Percentiles rank a stretch among this genome's conserved stretches.
Conservation (phyloP, 2,113 vertebrate genomes). For the Cavia aperea region DNA sequence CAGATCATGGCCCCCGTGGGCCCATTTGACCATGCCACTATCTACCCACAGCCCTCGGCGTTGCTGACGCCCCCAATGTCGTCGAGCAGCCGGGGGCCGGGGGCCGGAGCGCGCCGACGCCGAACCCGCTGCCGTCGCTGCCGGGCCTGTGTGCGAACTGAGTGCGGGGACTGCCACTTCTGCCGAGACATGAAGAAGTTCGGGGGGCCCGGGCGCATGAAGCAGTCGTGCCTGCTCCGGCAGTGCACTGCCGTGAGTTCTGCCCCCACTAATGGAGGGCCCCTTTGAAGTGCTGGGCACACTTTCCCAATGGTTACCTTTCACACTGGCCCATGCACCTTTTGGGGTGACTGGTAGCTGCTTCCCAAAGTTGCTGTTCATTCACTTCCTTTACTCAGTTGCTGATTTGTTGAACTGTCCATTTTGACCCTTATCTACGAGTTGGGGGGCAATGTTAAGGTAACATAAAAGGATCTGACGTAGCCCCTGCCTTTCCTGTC, state of each 20-base stretch:
- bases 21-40: constrained; percentile 8
- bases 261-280: accelerated
- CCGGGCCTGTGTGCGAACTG: constrained; percentile 89
- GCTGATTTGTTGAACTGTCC: not conserved
- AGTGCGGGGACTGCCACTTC: constrained; percentile 95
- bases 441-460: not conserved
- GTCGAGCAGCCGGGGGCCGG: constrained; percentile 86
- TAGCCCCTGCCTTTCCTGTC: not conserved
- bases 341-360: not conserved
- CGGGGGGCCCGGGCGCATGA: constrained; percentile 91
- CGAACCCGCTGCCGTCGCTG: constrained; percentile 92
- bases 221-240: constrained; percentile 91
- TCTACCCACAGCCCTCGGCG: constrained; percentile 73
- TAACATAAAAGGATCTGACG: not conserved
- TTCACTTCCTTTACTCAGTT: not conserved
- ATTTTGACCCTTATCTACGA: not conserved
- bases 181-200: constrained; percentile 98
- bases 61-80: constrained; percentile 88
- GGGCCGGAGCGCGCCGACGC: constrained; percentile 88
- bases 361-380: not conserved
- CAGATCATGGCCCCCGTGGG: not conserved
- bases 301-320: not conserved
- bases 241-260: constrained; percentile 91
- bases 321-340: accelerated
- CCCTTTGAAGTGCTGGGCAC: not conserved